phyloP scores from a whole-genome alignment of 2,888 invertebrate species.

The Mimas tiliae region DNA sequence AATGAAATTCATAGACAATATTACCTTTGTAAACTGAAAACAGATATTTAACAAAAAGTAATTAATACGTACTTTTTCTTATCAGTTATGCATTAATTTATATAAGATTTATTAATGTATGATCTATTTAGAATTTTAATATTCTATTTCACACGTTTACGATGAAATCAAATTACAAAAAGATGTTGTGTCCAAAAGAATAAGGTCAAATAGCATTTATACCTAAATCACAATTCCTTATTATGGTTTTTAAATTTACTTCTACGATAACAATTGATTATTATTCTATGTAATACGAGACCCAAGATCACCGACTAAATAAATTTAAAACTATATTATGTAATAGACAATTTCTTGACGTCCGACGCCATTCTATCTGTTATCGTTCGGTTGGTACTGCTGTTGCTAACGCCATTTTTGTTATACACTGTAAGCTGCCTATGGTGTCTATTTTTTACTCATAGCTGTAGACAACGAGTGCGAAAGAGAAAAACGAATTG shows the following conservation, averaged over 20 bases:
- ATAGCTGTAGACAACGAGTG: constrained; percentile 59
- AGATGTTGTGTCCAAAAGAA: background rate
- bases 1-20: constrained; percentile 9
- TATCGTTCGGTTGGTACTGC: constrained; percentile 69
- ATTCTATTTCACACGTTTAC: background rate
- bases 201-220: background rate
- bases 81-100: background rate
- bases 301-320: constrained; percentile 40
- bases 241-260: background rate
- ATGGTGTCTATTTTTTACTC: constrained; percentile 78
- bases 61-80: background rate
- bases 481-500: constrained; percentile 66
- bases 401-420: constrained; percentile 85
- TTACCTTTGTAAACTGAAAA: background rate
- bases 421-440: constrained; percentile 79
- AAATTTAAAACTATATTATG: constrained; percentile 58
- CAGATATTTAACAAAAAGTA: background rate
- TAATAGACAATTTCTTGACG: constrained; percentile 78
- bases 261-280: background rate
- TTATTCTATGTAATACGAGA: background rate
- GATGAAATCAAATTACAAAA: background rate
- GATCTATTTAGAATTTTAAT: background rate
- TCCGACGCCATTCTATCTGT: constrained; percentile 80
- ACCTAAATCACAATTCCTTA: background rate
- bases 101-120: background rate